Base-by-base conservation (phyloP, 1,140 invertebrate species). In the Saccostrea glomerata region DNA sequence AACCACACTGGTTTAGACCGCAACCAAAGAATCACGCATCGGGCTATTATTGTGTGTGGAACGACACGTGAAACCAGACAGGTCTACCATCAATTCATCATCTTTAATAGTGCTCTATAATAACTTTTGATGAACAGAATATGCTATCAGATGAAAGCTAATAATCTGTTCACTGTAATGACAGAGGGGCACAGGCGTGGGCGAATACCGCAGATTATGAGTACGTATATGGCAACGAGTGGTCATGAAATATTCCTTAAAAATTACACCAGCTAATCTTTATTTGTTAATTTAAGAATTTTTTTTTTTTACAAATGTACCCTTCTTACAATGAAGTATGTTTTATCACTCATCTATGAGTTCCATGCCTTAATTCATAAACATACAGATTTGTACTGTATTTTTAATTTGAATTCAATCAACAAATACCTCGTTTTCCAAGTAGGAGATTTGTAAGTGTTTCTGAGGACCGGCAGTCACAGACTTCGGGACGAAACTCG, bases 401-500 rank as follows among this genome's bases (percentile, higher is more conserved):
- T 66, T 66, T 66, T 66, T 9, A 36, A 20, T 66, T 66, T 66
- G 20, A 66, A 6, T 13, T 36, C 17, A n/a, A n/a, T 63, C 17
- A 63, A 63, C 1, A 25, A 9, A 36, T 36, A 77, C 70, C 70
- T 12, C 30, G 23, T 17, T 77, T 77, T 30, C 25, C 30, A n/a
- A n/a, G 20, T 20, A n/a, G 7, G 11, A 77, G 77, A 17, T 73
- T 60, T 13, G 25, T n/a, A 30, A 70, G 15, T 11, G 84, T 25
- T 15, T 70, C 56, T 82, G 86, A 40, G 55, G 30, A 85, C 47
- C 83, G 85, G 58, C 89, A 89, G 55, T 89, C 89, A 82, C 89
- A 89, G 4, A 89, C 40, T 20, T 89, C 89, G 4, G 54, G 47
- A n/a, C 85, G 63, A 23, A 87, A 89, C 23, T 85, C 87, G n/a